Evolutionary conservation across 2,797 vertebrate genomes (phyloP), one percentile per base, ranked within the genome.

Genomic region (Gymnoscopelus microlampas): DNA sequence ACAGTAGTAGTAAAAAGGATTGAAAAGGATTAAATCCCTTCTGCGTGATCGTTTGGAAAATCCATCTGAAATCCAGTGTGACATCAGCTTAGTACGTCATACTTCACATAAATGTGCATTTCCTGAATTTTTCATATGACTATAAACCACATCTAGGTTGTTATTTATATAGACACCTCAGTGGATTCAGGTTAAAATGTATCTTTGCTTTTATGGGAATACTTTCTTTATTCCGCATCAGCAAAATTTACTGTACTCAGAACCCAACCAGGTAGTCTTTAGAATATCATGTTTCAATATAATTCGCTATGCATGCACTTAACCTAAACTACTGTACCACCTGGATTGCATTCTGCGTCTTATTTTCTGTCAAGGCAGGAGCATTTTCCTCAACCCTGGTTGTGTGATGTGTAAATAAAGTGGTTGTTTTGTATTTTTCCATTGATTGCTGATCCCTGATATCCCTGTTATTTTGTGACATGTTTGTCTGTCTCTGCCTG

Each of bases 171-270:
- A 70, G 32, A 53, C 29, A 6, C 32, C 50, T 24, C 35, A 0
- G 2, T 49, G 9, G 14, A 14, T 7, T 39, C 39, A 66, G 24
- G 12, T 48, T 23, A 54, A 68, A 68, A 60, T 32, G 4, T 54
- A 10, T 68, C 55, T 53, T 23, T 19, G 19, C 60, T 71, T 69
- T 69, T 59, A 56, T 53, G 12, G 8, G 19, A 48, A 51, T 26
- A 70, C 44, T 65, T 67, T 44, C 26, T 57, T 68, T 63, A 61
- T 75, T 71, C 63, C 54, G 26, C 35, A 53, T 68, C 62, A 48
- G 49, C 26, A 59, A 70, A 70, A 72, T 5, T 57, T 19, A 32
- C 56, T 19, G 12, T 56, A 11, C 61, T 71, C 54, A 14, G 57
- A 74, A 65, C 65, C 44, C 57, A 26, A 70, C 63, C 10, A 71